Evolutionary conservation across 1,140 invertebrate species (phyloP).

Genomic region (Drosophila burlai): DNA sequence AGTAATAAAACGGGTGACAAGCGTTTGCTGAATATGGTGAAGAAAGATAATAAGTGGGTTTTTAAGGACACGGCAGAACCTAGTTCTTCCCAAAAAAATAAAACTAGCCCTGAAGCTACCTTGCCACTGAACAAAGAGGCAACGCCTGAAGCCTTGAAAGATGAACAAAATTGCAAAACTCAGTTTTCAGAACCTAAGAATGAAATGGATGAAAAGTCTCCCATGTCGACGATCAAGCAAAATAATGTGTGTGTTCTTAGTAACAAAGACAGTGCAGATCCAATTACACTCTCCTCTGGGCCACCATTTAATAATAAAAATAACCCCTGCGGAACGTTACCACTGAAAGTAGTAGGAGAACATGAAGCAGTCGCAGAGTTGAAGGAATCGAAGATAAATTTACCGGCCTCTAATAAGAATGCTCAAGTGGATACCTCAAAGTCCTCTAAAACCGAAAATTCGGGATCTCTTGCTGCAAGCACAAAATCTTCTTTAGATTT

Average conservation of each 20-base stretch:
- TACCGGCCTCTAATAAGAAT: constrained; percentile 1
- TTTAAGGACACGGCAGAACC: no score
- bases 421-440: not conserved
- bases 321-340: not conserved
- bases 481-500: no score
- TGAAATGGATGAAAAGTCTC: not conserved
- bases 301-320: not conserved
- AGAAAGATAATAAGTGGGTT: not conserved
- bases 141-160: not conserved
- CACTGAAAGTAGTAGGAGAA: constrained; percentile 2
- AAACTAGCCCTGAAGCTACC: not conserved
- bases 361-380: not conserved
- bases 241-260: not conserved
- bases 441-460: not conserved
- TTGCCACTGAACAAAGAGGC: constrained; percentile 5
- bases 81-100: not conserved
- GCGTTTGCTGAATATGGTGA: not conserved
- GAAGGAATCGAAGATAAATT: not conserved
- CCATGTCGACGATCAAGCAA: not conserved
- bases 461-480: not conserved
- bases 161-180: no score
- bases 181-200: not conserved
- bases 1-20: not conserved
- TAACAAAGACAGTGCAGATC: not conserved
- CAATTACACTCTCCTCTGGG: not conserved